Percentiles rank a stretch among this genome's conserved stretches.
Evolutionary conservation across 2,797 vertebrate genomes (phyloP).

Genomic region (Melanotaenia trifasciata): DNA sequence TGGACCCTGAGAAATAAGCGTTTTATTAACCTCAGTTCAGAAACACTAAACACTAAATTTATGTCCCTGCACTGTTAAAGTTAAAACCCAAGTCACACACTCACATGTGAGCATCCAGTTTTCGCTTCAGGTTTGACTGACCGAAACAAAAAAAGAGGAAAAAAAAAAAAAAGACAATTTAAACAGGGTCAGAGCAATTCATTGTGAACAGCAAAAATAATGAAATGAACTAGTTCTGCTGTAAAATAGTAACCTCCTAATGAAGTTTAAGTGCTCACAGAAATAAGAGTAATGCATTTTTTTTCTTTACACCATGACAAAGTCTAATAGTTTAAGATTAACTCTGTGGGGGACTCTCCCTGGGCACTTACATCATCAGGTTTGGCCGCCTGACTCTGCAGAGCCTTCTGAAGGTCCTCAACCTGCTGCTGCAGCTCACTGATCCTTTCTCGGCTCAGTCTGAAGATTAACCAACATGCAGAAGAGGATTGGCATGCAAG

Average conservation of each 20-base stretch:
- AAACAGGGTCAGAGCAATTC: not conserved
- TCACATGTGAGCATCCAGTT: slow-evolving; percentile 97
- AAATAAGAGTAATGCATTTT: not conserved
- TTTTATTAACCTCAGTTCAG: slow-evolving; percentile 21
- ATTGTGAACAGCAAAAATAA: not conserved
- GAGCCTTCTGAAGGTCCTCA: slow-evolving; percentile 93
- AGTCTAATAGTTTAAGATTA: slow-evolving; percentile 19
- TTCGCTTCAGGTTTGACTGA: slow-evolving; percentile 94
- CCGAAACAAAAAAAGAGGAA: slow-evolving; percentile 2
- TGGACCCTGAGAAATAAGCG: slow-evolving; percentile 87
- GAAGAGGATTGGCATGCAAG: slow-evolving; percentile 1
- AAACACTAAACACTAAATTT: not conserved
- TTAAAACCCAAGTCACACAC: slow-evolving; percentile 62
- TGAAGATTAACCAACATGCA: slow-evolving; percentile 58
- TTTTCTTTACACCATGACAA: not conserved
- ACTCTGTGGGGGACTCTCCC: not conserved
- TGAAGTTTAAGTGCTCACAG: not conserved
- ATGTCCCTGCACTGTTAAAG: not conserved
- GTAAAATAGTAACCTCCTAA: not conserved
- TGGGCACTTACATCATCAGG: slow-evolving; percentile 88
- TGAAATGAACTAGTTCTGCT: not conserved
- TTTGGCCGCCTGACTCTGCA: slow-evolving; percentile 93
- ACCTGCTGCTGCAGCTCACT: slow-evolving; percentile 93
- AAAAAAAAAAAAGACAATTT: not conserved
- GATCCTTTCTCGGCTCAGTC: slow-evolving; percentile 88